Percentiles rank a stretch among this genome's conserved stretches.
Evolutionary conservation across 1,140 invertebrate genomes (phyloP).

Genomic region (Sinonovacula constricta): DNA sequence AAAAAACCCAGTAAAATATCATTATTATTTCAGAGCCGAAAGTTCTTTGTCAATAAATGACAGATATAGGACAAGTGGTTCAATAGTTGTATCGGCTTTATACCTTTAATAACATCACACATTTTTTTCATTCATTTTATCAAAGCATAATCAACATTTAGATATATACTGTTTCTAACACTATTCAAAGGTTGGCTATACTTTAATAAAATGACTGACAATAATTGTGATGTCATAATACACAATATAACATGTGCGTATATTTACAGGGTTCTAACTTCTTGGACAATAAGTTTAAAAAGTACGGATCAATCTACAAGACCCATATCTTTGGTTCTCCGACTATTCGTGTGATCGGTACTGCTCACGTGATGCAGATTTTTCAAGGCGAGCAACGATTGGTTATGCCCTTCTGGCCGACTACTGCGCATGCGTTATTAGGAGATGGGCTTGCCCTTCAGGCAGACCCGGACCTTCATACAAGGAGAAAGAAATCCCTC

Average conservation of each 20-base stretch:
- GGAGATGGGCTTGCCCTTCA: background rate
- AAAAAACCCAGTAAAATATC: no score
- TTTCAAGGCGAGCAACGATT: background rate
- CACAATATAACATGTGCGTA: background rate
- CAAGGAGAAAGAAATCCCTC: background rate
- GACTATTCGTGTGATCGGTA: background rate
- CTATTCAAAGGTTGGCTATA: no score
- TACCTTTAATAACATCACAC: no score
- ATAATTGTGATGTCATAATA: no score
- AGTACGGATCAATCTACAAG: background rate
- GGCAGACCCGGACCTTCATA: background rate
- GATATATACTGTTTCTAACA: no score
- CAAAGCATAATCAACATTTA: no score
- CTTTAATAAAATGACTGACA: no score
- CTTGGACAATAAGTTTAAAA: background rate
- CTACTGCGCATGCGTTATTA: background rate
- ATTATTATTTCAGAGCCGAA: no score
- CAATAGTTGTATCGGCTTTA: no score
- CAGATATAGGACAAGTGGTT: no score
- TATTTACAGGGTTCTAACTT: background rate
- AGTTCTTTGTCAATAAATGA: no score
- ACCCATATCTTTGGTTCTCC: background rate
- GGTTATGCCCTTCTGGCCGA: background rate
- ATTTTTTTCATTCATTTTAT: no score
- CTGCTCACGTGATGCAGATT: background rate